phyloP scores from a whole-genome alignment of 2,113 vertebrate genomes.

The Ictidomys tridecemlineatus region DNA sequence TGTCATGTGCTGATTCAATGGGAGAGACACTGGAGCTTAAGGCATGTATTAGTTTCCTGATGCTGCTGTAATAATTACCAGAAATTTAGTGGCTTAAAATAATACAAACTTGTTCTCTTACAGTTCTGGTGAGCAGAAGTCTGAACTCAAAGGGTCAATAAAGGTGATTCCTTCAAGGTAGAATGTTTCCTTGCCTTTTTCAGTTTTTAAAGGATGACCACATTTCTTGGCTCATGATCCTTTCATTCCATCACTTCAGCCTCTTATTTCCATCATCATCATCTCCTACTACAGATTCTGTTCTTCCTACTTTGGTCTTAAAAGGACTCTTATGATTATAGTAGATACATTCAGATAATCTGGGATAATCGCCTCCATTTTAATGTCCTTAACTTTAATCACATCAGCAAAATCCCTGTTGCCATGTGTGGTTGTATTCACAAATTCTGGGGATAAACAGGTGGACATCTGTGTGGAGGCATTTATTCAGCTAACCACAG shows the following conservation, averaged over 20 bases:
- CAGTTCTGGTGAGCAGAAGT: background rate
- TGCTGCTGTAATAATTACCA: background rate
- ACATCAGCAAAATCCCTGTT: slow-evolving; percentile 13
- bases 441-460: background rate
- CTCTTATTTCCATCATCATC: background rate
- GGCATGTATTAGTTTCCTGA: background rate
- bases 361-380: background rate
- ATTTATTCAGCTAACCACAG: background rate
- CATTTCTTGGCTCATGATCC: background rate
- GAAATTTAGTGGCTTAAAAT: slow-evolving; percentile 25
- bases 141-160: background rate
- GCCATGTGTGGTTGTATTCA: background rate
- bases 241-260: background rate
- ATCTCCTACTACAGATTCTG: background rate
- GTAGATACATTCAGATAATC: background rate
- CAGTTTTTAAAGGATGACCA: background rate
- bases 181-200: background rate
- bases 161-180: background rate
- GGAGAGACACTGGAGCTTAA: background rate
- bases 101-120: background rate
- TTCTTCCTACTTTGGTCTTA: background rate
- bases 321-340: background rate
- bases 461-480: background rate
- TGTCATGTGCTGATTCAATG: background rate
- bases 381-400: slow-evolving; percentile 36